Base-by-base conservation (phyloP, 2,888 invertebrate genomes). In the Oegoconia quadripuncta region DNA sequence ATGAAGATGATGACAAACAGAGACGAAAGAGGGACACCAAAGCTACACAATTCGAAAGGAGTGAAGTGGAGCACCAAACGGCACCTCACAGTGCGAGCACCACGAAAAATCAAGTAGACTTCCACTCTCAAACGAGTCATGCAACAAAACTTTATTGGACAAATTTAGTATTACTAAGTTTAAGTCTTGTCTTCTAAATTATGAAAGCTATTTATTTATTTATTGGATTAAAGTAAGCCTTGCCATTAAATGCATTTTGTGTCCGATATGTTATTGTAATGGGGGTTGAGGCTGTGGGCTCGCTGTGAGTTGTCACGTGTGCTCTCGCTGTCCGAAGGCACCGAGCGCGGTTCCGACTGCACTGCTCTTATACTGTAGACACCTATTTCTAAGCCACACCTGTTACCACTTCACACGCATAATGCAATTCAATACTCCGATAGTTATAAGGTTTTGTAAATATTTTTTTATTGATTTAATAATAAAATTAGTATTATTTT, bases 371-470 rank as follows among this genome's bases (percentile, higher is more conserved):
- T 4, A 9, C 26, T 41, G 29, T 31, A 17, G 25, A 27, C 27
- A n/a, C 12, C 23, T 13, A 6, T 3, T 25, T 28, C 35, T 26
- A 13, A 13, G 11, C 20, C 29, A 64, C 70, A 63, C 52, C 64
- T 74, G 80, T 81, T 80, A 81, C 80, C 82, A 81, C 65, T 70
- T 59, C 58, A 45, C 58, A 59, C 60, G 64, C 66, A 60, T 67
- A 59, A 71, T 71, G 77, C 74, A 77, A 77, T 78, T 81, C 74
- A 80, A 80, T 82, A 84, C 83, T 86, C 81, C 74, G 55, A 63
- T 81, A 80, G 70, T 57, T 42, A 52, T 59, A 75, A 69, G 48
- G 52, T 72, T 74, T 83, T 86, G 86, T 86, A 86, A 79, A 86
- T 86, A 86, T 73, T 73, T 76, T 70, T n/a, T 72, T 58, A 63